Evolutionary conservation across 2,113 vertebrate genomes (phyloP).

Genomic region (Gymnogyps californianus): DNA sequence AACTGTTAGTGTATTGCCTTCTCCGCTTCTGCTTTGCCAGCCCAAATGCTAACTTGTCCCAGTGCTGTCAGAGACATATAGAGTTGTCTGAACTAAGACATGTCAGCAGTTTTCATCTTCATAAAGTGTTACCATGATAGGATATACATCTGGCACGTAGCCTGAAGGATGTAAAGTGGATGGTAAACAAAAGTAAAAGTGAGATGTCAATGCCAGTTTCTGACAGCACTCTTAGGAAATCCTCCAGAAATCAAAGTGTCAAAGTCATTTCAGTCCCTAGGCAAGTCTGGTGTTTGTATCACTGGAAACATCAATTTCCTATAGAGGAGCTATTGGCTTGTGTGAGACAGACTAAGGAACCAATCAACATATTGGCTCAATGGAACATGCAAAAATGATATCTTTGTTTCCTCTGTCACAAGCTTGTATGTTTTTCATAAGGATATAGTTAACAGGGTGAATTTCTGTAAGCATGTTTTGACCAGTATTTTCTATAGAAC

Average conservation of each 20-base stretch:
- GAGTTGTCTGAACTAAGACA: not conserved
- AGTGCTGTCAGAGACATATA: not conserved
- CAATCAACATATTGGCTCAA: not conserved
- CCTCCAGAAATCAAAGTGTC: not conserved
- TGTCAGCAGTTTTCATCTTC: not conserved
- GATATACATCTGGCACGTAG: not conserved
- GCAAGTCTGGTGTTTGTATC: not conserved
- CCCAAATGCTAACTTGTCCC: not conserved
- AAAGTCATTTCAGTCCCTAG: not conserved
- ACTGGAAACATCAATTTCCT: not conserved
- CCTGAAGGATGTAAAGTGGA: not conserved
- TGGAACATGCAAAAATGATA: not conserved
- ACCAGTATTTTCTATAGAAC: not conserved
- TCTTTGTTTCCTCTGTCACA: not conserved
- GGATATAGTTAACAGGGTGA: not conserved
- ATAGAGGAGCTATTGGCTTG: not conserved
- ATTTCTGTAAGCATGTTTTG: not conserved
- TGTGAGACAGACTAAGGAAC: not conserved
- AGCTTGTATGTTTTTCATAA: not conserved
- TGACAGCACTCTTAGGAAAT: not conserved
- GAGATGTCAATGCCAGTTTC: not conserved
- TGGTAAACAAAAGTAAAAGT: not conserved
- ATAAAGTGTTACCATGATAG: not conserved
- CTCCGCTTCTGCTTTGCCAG: slow-evolving; percentile 1
- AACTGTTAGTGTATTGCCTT: not conserved